phyloP scores from a whole-genome alignment of 2,797 vertebrate genomes.

The Enteromius thamalakanensis region DNA sequence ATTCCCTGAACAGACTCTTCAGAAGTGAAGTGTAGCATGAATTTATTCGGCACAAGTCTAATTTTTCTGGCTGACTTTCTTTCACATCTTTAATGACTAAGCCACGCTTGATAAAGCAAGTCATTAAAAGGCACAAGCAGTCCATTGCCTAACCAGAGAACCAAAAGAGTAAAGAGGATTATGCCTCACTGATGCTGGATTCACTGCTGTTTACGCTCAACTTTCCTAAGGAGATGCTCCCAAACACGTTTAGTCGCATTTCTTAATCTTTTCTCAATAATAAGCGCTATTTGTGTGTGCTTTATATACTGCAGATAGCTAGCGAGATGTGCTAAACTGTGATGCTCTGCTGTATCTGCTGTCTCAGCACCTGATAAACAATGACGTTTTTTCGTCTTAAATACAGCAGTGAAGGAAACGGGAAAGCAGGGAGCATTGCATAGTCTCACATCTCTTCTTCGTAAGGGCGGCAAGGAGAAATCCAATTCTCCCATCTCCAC shows the following conservation, averaged over 20 bases:
- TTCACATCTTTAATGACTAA: slow-evolving; percentile 60
- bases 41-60: slow-evolving; percentile 44
- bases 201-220: slow-evolving; percentile 18
- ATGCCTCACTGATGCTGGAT: slow-evolving; percentile 14
- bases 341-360: slow-evolving; percentile 16
- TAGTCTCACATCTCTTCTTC: slow-evolving; percentile 16
- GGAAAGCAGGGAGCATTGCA: neutral
- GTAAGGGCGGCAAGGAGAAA: slow-evolving; percentile 12
- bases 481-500: slow-evolving; percentile 15
- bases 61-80: slow-evolving; percentile 54
- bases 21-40: slow-evolving; percentile 33
- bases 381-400: neutral
- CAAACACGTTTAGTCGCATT: neutral
- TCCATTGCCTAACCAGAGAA: slow-evolving; percentile 32
- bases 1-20: slow-evolving; percentile 20
- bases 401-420: slow-evolving; percentile 5
- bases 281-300: neutral
- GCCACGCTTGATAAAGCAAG: slow-evolving; percentile 61
- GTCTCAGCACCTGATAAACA: slow-evolving; percentile 32
- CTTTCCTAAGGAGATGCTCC: neutral
- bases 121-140: slow-evolving; percentile 58
- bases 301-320: neutral
- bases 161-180: slow-evolving; percentile 27
- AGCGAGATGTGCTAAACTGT: neutral
- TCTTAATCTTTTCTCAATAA: slow-evolving; percentile 13